Percentiles rank a stretch among this genome's conserved stretches.
Conservation (phyloP, 2,888 invertebrate genomes). For the Luperina nickerlii region DNA sequence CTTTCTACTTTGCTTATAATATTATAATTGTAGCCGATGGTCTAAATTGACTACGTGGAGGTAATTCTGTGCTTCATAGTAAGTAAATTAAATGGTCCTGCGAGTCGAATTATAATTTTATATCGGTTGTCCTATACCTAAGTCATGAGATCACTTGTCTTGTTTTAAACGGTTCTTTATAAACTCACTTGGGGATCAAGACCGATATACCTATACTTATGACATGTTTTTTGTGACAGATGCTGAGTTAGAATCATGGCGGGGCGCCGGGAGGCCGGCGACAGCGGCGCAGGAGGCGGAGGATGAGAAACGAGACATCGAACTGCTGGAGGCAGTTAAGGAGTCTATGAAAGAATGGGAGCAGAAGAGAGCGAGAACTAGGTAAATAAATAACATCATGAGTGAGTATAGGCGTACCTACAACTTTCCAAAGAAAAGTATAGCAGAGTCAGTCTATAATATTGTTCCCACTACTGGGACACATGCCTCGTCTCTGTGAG, state of each 20-base stretch:
- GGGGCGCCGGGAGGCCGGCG: constrained; percentile 87
- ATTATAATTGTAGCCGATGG: no score
- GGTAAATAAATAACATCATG: constrained; percentile 72
- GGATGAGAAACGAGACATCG: constrained; percentile 93
- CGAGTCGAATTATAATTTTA: background rate
- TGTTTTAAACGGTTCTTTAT: background rate
- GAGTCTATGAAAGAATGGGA: constrained; percentile 94
- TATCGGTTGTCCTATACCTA: background rate
- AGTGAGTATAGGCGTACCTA: no score
- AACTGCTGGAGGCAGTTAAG: constrained; percentile 93
- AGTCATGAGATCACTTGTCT: background rate
- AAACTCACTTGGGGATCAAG: background rate
- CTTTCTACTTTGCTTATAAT: no score
- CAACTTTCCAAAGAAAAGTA: no score
- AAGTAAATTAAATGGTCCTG: background rate
- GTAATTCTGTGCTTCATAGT: background rate
- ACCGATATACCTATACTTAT: background rate
- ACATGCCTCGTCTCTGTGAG: no score
- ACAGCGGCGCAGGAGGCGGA: constrained; percentile 91
- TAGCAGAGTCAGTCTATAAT: no score
- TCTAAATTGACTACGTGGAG: no score
- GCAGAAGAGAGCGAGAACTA: constrained; percentile 88
- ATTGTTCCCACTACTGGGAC: no score
- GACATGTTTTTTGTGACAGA: constrained; percentile 70
- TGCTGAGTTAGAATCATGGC: constrained; percentile 87